Conservation (phyloP, 2,888 invertebrate species). For the Bembecia ichneumoniformis region DNA sequence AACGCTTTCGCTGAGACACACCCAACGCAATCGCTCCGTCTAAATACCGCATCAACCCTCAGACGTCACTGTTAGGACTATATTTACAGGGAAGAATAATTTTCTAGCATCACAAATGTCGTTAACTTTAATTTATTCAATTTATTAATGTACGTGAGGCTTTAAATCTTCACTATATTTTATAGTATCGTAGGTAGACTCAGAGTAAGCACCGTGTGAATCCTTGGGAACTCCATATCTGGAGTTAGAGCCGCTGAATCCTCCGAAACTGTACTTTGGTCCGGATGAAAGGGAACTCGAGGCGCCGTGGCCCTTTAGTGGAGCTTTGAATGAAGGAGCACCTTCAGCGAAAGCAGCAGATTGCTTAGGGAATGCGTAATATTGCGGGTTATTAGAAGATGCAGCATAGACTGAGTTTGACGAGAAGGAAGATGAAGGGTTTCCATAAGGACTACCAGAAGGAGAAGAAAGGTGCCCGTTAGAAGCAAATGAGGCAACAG, state of each 20-base stretch:
- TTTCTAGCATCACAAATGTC: constrained; percentile 3
- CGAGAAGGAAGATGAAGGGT: constrained; percentile 35
- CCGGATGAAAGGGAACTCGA: constrained; percentile 41
- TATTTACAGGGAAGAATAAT: constrained; percentile 35
- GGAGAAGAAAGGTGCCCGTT: constrained; percentile 43
- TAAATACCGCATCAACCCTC: constrained; percentile 15
- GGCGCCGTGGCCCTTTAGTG: constrained; percentile 38
- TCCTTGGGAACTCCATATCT: constrained; percentile 46
- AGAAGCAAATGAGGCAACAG: constrained; percentile 40
- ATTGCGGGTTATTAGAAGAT: constrained; percentile 44
- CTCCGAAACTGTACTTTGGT: constrained; percentile 47
- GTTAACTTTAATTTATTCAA: neutral
- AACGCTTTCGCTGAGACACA: constrained; percentile 25
- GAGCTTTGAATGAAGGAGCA: constrained; percentile 43
- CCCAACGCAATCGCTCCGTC: constrained; percentile 18
- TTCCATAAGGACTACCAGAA: constrained; percentile 43
- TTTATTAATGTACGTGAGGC: constrained; percentile 23
- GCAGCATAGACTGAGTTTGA: constrained; percentile 38
- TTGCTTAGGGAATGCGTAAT: constrained; percentile 30
- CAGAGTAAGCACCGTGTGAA: constrained; percentile 51
- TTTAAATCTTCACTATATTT: constrained; percentile 65
- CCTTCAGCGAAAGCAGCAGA: constrained; percentile 34
- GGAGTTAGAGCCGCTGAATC: constrained; percentile 31
- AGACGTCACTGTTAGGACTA: constrained; percentile 20
- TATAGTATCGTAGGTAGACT: constrained; percentile 60